Evolutionary conservation across 2,797 vertebrate species (phyloP), one percentile per base, ranked within the genome.

Genomic region (Anguilla pacifica): DNA sequence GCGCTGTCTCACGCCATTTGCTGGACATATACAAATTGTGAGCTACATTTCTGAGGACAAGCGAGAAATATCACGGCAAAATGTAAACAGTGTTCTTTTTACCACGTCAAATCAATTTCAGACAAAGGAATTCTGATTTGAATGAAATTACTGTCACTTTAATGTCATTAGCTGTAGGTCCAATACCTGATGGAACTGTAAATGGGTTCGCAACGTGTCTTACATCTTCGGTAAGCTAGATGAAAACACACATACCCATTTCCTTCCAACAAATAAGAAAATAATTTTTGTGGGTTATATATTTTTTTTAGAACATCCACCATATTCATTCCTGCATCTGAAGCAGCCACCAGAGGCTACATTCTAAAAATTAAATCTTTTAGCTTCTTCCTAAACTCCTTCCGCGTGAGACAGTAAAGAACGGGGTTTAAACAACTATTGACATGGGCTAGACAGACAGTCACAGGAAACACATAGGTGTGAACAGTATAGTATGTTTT

Each of bases 361-460:
- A 82, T 82, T 82, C 79, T 15, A 82, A 82, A 91, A 15, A 95
- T 86, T 64, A 96, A 87, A 13, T 90, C 89, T 28, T 85, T 93
- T 31, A 96, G 88, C 82, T 95, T 96, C 85, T 94, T 90, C 87
- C 96, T 91, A 83, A 96, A 97, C 92, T 97, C 96, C 53, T 86
- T 93, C 86, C 96, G 93, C 94, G 94, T 96, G 25, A 96, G 94
- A 88, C 96, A 96, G 91, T 97, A 96, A 72, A 97, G 95, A 0
- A 96, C 74, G 0, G 96, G 96, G 91, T 97, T 96, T 25, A 96
- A 92, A 89, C 96, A 96, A 92, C 96, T 96, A 94, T 96, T 96
- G 55, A 95, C 93, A 91, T 97, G 96, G 55, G 96, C 96, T 88
- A 97, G 90, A 59, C 96, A 96, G 25, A 97, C 96, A 1, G 96